Base-by-base conservation (phyloP, 2,888 invertebrate species). In the Plagodis dolabraria region DNA sequence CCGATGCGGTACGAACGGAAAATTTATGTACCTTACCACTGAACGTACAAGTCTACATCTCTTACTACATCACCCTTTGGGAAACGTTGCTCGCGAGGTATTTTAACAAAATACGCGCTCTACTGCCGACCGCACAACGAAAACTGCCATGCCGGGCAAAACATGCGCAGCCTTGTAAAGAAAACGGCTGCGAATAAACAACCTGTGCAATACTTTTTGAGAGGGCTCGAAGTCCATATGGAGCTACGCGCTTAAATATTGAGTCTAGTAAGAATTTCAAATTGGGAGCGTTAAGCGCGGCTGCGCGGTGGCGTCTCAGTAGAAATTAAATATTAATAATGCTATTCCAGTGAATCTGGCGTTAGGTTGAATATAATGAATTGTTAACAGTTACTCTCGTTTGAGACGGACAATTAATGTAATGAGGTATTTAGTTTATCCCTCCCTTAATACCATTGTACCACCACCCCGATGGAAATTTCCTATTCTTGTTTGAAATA, bases 241-340 rank as follows among this genome's bases (percentile, higher is more conserved):
- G 83, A 80, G 73, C 72, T 70, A 74, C 74, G 79, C 78, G 74
- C 78, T 91, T 84, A 89, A 92, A 91, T 92, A 89, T 89, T 89
- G 89, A 91, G 85, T 91, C 89, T 83, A 79, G 81, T 83, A 85
- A 87, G 89, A 89, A 90, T 90, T 90, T 91, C 85, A 92, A 89
- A 90, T 90, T 83, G 85, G 74, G 80, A 83, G 76, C 81, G 87
- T 87, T 89, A 90, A 85, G 82, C 79, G 77, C 75, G 84, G 10
- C 10, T 22, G 10, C 5, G 40, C 40, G 40, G 8, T 40, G 40
- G 84, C 83, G 82, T 86, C 86, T 86, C 79, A 75, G 80, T 73
- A 71, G 74, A 84, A 8, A 86, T 92, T 86, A 87, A 91, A 89
- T 89, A 91, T 91, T 91, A 86, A 92, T 86, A 89, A 85, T 79